Percentiles rank a stretch among this genome's conserved stretches.
Conservation (phyloP, 2,888 invertebrate species). For the Melieria picta region DNA sequence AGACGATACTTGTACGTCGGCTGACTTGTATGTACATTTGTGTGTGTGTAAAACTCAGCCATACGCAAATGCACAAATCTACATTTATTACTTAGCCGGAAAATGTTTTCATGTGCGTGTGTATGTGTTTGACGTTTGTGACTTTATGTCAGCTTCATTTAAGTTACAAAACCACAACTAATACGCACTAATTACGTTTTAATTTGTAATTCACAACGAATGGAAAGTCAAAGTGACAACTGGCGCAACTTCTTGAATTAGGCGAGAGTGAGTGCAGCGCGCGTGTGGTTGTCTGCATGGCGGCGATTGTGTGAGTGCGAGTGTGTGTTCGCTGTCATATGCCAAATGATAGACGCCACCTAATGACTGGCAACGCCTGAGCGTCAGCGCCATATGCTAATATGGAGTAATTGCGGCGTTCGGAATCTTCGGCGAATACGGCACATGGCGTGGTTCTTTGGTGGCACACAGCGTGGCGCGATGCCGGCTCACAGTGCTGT, state of each 20-base stretch:
- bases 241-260: conserved; percentile 15
- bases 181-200: conserved; percentile 22
- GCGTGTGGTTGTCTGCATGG: background rate
- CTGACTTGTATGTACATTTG: no score
- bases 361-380: background rate
- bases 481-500: no score
- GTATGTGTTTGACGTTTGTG: no score
- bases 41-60: no score
- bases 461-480: no score
- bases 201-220: conserved; percentile 27
- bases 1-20: no score
- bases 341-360: background rate
- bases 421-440: no score
- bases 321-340: background rate
- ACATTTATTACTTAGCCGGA: no score
- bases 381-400: conserved; percentile 22
- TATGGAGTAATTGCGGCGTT: background rate
- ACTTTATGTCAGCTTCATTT: no score
- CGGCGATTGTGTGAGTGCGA: background rate
- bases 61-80: no score
- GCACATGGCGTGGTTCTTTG: no score
- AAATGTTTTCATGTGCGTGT: no score
- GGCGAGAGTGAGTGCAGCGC: background rate
- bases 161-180: conserved; percentile 1
- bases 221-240: conserved; percentile 26